Percentiles rank a stretch among this genome's conserved stretches.
Evolutionary conservation across 2,113 vertebrate genomes (phyloP).

Genomic region (Anser cygnoides): DNA sequence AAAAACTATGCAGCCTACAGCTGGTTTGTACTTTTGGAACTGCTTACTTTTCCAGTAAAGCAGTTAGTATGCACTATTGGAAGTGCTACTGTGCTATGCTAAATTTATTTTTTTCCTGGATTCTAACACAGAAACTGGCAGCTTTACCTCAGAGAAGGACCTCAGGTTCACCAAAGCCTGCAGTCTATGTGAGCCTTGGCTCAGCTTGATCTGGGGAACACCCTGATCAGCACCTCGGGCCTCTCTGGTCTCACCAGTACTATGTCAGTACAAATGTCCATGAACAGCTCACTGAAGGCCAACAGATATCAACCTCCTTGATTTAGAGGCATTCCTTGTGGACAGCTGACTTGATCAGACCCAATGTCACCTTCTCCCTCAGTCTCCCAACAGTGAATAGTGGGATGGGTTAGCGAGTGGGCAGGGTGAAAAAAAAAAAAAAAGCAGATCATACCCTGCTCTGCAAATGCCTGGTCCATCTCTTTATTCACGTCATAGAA

Average conservation of each 20-base stretch:
- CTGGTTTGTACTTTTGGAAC: not conserved
- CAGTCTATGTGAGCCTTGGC: not conserved
- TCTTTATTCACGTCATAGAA: not conserved
- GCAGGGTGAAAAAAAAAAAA: not conserved
- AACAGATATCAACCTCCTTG: not conserved
- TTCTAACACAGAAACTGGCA: not conserved
- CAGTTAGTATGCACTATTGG: not conserved
- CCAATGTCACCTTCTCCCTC: not conserved
- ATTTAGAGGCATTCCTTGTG: not conserved
- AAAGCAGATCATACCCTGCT: not conserved
- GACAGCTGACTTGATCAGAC: not conserved
- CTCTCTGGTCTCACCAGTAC: not conserved
- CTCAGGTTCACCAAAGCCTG: not conserved
- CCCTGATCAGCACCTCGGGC: not conserved
- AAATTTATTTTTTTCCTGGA: not conserved
- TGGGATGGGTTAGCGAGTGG: not conserved
- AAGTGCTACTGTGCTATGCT: not conserved
- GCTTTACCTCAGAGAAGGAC: not conserved
- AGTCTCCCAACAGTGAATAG: not conserved
- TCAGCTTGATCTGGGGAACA: not conserved
- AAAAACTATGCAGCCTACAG: not conserved
- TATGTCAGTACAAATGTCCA: not conserved
- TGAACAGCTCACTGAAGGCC: not conserved
- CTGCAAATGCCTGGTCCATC: not conserved
- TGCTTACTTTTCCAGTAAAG: not conserved